Percentiles rank a stretch among this genome's conserved stretches.
Evolutionary conservation across 2,113 vertebrate species (phyloP).

Genomic region (Mus musculus): DNA sequence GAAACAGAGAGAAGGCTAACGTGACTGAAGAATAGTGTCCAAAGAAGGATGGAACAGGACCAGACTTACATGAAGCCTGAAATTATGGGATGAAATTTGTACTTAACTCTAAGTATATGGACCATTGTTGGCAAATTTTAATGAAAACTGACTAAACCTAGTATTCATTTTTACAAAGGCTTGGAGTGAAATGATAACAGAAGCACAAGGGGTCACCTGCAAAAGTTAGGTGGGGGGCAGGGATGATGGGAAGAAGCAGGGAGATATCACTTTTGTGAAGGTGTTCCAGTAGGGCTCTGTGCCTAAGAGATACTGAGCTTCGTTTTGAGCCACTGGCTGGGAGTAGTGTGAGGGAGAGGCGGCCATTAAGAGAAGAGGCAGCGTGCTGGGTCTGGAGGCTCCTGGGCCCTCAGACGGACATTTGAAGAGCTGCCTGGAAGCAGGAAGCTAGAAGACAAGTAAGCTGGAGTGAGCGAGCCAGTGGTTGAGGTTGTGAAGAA

Average conservation of each 20-base stretch:
- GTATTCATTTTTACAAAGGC: background rate
- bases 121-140: background rate
- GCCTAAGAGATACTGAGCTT: background rate
- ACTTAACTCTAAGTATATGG: background rate
- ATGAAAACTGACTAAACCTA: background rate
- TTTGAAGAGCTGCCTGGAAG: too few relatives aligned
- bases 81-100: background rate
- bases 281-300: background rate
- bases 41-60: rapidly evolving
- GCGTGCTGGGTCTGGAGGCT: background rate
- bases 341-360: background rate
- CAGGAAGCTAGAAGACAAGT: background rate
- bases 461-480: too few relatives aligned
- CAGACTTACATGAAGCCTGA: rapidly evolving
- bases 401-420: background rate
- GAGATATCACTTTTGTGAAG: background rate
- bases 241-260: background rate
- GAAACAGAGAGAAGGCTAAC: too few relatives aligned
- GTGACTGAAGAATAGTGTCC: too few relatives aligned
- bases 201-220: background rate
- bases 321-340: background rate
- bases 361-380: background rate
- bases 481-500: background rate
- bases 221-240: background rate
- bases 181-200: background rate